These are phyloP conservation scores for Aspidiotus rigidus DNA, from an alignment of 2,888 invertebrate species.

Conservation along the genomic window DNA sequence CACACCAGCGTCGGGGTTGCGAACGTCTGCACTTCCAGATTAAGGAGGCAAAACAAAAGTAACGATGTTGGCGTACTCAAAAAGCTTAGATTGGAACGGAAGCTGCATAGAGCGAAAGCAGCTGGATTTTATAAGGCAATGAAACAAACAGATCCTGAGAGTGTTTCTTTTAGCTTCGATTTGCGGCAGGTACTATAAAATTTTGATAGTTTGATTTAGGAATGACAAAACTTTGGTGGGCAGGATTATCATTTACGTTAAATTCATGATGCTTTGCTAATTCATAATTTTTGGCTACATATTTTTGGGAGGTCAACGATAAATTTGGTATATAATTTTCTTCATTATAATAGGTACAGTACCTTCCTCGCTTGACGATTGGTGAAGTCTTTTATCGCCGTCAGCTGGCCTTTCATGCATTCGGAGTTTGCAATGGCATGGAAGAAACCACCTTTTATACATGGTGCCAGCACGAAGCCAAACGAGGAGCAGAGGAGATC, in stretches of 20 bases:
- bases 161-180: constrained; percentile 7
- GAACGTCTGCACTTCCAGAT: neutral
- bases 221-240: no score
- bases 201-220: no score
- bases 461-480: neutral
- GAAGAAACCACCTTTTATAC: neutral
- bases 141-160: neutral
- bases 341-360: no score
- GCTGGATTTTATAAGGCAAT: neutral
- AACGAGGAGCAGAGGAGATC: neutral
- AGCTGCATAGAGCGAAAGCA: neutral
- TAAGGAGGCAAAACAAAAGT: neutral
- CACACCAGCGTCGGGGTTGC: neutral
- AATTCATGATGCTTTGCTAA: no score
- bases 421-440: neutral
- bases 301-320: no score
- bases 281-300: no score
- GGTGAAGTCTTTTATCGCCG: neutral
- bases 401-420: neutral
- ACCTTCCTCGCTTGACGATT: neutral
- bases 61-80: neutral
- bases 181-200: no score
- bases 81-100: neutral
- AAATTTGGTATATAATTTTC: no score
- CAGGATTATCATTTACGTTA: no score